Percentiles rank a stretch among this genome's conserved stretches.
phyloP scores from a whole-genome alignment of 1,140 invertebrate genomes.

The Drosophila pseudoananassae region DNA sequence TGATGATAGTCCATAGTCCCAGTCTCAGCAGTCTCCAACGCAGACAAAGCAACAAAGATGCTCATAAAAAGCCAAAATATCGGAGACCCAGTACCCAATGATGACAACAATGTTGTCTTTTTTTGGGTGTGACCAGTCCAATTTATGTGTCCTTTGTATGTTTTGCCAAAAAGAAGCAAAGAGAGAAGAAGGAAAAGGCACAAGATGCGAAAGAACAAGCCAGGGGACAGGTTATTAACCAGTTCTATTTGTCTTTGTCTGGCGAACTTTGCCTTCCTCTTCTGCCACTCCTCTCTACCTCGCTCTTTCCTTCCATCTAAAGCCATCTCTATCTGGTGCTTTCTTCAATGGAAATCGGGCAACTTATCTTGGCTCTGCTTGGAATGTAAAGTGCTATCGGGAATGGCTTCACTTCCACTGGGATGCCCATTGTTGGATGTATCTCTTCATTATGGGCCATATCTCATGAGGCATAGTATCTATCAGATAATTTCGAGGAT shows the following conservation, averaged over 20 bases:
- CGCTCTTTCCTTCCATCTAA: not conserved
- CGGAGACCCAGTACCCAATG: slow-evolving; percentile 6
- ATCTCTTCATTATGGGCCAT: not conserved
- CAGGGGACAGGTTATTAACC: slow-evolving; percentile 56
- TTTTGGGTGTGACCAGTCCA: slow-evolving; percentile 21
- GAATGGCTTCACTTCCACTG: slow-evolving; percentile 4
- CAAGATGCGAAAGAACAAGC: slow-evolving; percentile 22
- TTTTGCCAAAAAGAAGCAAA: not conserved
- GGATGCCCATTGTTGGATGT: not conserved
- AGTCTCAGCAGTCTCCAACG: not conserved
- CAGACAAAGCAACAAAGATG: slow-evolving; percentile 53
- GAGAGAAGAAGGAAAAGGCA: slow-evolving; percentile 5
- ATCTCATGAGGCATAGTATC: not conserved
- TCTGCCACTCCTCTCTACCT: not conserved
- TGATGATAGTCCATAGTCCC: not conserved
- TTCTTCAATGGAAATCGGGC: slow-evolving; percentile 23
- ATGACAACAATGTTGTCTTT: not conserved
- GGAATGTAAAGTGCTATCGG: slow-evolving; percentile 32
- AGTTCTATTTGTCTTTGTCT: slow-evolving; percentile 47
- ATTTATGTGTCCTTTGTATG: slow-evolving; percentile 61
- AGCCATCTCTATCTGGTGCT: slow-evolving; percentile 14
- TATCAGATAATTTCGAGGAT: slow-evolving; percentile 1
- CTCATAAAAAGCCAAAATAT: slow-evolving; percentile 70
- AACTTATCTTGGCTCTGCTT: slow-evolving; percentile 27
- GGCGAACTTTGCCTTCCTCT: slow-evolving; percentile 5